Conservation (phyloP, 2,113 vertebrate genomes). For the Bombycilla garrulus region DNA sequence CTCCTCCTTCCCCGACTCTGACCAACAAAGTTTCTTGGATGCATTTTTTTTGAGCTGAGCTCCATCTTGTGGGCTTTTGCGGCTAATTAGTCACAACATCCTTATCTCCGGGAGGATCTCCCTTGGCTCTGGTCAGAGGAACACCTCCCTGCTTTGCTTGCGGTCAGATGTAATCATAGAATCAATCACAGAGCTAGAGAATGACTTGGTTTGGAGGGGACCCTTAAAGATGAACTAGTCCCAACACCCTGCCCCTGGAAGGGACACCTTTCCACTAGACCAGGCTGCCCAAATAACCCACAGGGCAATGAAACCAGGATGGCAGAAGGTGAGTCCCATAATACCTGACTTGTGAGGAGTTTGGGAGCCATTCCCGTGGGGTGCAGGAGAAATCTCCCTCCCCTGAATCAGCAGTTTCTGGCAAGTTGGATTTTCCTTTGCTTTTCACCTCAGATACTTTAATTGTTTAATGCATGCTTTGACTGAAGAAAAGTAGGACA, state of each 20-base stretch:
- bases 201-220: neutral
- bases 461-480: neutral
- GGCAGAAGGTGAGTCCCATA: neutral
- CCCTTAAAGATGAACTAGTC: neutral
- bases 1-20: neutral
- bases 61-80: slow-evolving; percentile 5
- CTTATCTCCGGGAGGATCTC: neutral
- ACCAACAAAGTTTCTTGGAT: neutral
- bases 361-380: neutral
- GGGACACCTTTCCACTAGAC: neutral
- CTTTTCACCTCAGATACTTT: neutral
- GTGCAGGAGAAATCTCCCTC: neutral
- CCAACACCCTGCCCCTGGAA: neutral
- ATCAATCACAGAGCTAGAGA: neutral
- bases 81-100: neutral
- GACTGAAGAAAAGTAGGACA: neutral
- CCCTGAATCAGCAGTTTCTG: neutral
- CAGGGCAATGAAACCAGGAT: neutral
- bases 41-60: neutral
- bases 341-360: neutral
- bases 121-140: neutral
- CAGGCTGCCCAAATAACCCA: neutral
- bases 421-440: neutral
- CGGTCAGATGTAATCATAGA: neutral
- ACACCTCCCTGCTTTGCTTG: neutral